A percentile compares a stretch with the other conserved stretches of the same genome.
These are phyloP conservation scores for Augochlorella aurata DNA, from an alignment of 2,888 invertebrate genomes.

Conservation along the genomic window DNA sequence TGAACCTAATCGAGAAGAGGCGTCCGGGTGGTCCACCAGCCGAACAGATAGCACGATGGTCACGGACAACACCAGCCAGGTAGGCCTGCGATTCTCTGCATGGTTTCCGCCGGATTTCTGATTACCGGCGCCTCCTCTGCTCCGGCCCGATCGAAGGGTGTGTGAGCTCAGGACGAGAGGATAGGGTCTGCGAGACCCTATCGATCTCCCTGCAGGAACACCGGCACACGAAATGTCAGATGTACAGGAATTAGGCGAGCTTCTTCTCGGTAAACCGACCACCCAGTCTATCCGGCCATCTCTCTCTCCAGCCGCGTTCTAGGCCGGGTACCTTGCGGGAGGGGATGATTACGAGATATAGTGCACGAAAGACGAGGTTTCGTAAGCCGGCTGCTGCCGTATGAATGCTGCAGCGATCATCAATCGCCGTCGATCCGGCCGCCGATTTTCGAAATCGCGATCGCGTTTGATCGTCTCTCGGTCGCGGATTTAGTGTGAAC, in stretches of 20 bases:
- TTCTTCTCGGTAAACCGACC: too few species aligned
- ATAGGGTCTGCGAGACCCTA: too few species aligned
- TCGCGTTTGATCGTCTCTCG: too few species aligned
- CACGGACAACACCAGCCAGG: constrained; percentile 79
- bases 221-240: too few species aligned
- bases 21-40: constrained; percentile 19
- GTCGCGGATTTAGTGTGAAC: too few species aligned
- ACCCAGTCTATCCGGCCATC: not conserved
- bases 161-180: constrained; percentile 31
- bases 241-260: too few species aligned
- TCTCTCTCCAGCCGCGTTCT: not conserved
- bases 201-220: too few species aligned
- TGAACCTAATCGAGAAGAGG: constrained; percentile 24
- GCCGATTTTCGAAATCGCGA: too few species aligned
- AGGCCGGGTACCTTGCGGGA: not conserved
- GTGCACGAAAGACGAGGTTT: constrained; percentile 13
- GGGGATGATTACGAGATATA: constrained; percentile 31
- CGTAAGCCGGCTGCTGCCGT: constrained; percentile 31
- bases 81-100: constrained; percentile 57
- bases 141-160: constrained; percentile 50
- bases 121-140: constrained; percentile 42
- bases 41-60: constrained; percentile 72
- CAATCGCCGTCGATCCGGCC: not conserved
- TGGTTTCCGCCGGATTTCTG: constrained; percentile 20
- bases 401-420: not conserved